Percentiles rank a stretch among this genome's conserved stretches.
Evolutionary conservation across 2,113 vertebrate species (phyloP).

Genomic region (Prietella phreatophila): DNA sequence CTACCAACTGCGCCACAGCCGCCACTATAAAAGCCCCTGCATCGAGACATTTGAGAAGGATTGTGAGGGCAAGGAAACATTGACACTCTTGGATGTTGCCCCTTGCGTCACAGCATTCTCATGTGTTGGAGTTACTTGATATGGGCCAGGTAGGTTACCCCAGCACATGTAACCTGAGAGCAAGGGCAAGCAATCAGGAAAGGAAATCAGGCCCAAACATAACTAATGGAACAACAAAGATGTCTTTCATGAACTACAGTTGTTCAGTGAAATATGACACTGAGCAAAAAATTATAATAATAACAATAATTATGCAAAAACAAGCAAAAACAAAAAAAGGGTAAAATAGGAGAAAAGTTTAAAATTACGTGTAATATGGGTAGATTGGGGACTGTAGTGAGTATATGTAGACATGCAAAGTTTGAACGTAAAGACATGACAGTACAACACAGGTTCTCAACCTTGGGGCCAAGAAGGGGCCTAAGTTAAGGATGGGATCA

Average conservation of each 20-base stretch:
- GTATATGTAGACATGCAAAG: no score
- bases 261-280: neutral
- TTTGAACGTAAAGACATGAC: no score
- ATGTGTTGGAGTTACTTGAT: conserved; percentile 52
- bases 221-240: conserved; percentile 23
- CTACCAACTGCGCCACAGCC: no score
- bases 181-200: neutral
- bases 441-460: no score
- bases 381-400: no score
- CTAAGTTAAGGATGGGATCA: no score
- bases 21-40: neutral
- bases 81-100: conserved; percentile 54
- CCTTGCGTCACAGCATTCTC: conserved; percentile 45
- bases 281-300: neutral
- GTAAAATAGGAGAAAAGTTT: neutral
- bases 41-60: conserved; percentile 13
- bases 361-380: no score
- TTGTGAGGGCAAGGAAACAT: neutral
- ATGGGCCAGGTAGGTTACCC: conserved; percentile 43
- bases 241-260: conserved; percentile 31
- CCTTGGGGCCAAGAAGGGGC: no score
- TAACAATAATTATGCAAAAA: neutral
- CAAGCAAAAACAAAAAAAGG: neutral
- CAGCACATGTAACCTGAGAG: conserved; percentile 61
- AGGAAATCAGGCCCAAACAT: conserved; percentile 41